Conservation (phyloP, 1,140 invertebrate species). For the Megalonaias nervosa region DNA sequence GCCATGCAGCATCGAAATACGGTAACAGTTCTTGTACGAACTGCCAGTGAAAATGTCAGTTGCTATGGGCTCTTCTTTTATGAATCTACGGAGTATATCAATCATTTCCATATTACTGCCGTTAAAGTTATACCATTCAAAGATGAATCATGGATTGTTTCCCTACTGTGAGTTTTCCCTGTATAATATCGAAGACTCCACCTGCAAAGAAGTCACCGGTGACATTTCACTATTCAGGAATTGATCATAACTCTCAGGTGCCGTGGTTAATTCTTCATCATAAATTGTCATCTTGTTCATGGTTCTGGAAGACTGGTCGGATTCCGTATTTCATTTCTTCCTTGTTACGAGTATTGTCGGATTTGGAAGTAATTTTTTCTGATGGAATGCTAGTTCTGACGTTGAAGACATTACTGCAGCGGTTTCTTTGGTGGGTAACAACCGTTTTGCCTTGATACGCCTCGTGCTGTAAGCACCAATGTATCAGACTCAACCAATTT, state of each 20-base stretch:
- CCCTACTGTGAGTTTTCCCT: neutral
- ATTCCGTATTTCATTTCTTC: too few relatives aligned
- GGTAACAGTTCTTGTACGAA: constrained; percentile 66
- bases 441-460: too few relatives aligned
- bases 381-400: too few relatives aligned
- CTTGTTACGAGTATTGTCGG: too few relatives aligned
- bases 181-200: neutral
- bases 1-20: constrained; percentile 65
- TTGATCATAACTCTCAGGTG: neutral
- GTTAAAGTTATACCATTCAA: constrained; percentile 38
- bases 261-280: neutral
- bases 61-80: constrained; percentile 52
- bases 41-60: constrained; percentile 38
- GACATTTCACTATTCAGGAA: neutral
- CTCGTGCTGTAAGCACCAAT: too few relatives aligned
- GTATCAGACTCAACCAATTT: too few relatives aligned
- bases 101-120: constrained; percentile 55
- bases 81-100: constrained; percentile 41
- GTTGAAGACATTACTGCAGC: too few relatives aligned
- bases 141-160: neutral
- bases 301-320: too few relatives aligned
- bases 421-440: too few relatives aligned
- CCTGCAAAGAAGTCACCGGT: neutral
- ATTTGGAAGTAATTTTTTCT: too few relatives aligned
- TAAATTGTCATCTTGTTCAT: neutral